Evolutionary conservation across 2,888 invertebrate species (phyloP).

Genomic region (Cataglyphis rosenhaueri): DNA sequence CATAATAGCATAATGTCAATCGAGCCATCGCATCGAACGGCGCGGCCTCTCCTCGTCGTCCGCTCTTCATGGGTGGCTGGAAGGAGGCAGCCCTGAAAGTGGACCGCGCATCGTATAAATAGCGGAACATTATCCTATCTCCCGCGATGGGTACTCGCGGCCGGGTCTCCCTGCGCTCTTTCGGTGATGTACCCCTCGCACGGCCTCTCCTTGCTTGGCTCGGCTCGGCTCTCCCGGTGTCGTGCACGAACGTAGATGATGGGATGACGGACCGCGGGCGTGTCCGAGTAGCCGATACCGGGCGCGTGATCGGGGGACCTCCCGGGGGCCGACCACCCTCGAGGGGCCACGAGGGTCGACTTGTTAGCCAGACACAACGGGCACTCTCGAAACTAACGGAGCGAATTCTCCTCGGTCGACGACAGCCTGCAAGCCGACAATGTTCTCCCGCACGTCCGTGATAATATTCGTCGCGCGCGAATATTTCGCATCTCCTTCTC

Average conservation of each 20-base stretch:
- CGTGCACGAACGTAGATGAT: slow-evolving; percentile 78
- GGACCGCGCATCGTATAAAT: slow-evolving; percentile 66
- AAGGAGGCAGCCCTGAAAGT: slow-evolving; percentile 54
- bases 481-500: background rate
- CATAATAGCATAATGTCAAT: slow-evolving; percentile 38
- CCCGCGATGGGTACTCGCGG: slow-evolving; percentile 39
- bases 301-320: slow-evolving; percentile 84
- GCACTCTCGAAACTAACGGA: slow-evolving; percentile 72
- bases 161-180: slow-evolving; percentile 16
- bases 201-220: slow-evolving; percentile 26
- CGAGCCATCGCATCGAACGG: slow-evolving; percentile 26
- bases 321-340: slow-evolving; percentile 84
- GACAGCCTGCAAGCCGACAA: slow-evolving; percentile 71
- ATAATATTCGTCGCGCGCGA: slow-evolving; percentile 12
- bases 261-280: slow-evolving; percentile 83
- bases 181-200: slow-evolving; percentile 9
- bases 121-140: slow-evolving; percentile 75
- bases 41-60: slow-evolving; percentile 15
- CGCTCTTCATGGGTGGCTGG: slow-evolving; percentile 70
- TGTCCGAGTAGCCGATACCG: slow-evolving; percentile 82
- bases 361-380: slow-evolving; percentile 82
- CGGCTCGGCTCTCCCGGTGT: slow-evolving; percentile 47
- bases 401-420: slow-evolving; percentile 64
- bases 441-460: slow-evolving; percentile 62
- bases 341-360: slow-evolving; percentile 84